Evolutionary conservation across 2,888 invertebrate genomes (phyloP), one percentile per base, ranked within the genome.

Genomic region (Pandemis heparana): DNA sequence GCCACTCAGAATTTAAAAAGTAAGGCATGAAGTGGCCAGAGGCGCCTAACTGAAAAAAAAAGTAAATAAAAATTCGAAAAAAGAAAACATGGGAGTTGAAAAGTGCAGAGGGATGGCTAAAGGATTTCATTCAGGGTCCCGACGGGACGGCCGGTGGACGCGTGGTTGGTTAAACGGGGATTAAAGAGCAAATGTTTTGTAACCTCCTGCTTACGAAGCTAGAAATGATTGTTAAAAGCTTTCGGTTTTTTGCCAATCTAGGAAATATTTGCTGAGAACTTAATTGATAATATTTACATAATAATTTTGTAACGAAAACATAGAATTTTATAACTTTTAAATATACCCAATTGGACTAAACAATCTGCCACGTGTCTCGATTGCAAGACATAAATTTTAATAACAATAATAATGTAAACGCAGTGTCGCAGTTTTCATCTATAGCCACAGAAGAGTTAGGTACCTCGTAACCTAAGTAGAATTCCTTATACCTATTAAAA

Each of bases 51-150:
- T 53, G 66, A 68, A 76, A 75, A 71, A 71, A 75, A 75, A 71
- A 75, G 70, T 67, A 70, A 69, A 70, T 61, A 69, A 70, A 61
- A 51, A 61, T n/a, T 18, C 18, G 18, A 68, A 68, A 67, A 74
- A 74, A 72, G 83, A 83, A 83, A 85, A 82, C 84, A 84, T 83
- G 75, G 77, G 80, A 80, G 80, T 79, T 81, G 81, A 81, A 86
- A 89, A 90, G 85, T 85, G 86, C 83, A 82, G 84, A 86, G 87
- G 83, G 83, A 87, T 84, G 88, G 83, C 85, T 83, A 85, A 87
- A 87, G 87, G 86, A 89, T 87, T 82, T 82, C 79, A 81, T 77
- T 77, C 84, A 82, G 85, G 86, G 83, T 79, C 77, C 80, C 79
- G 79, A 66, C 74, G 75, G 76, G 66, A 77, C 77, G 79, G 75